phyloP scores from a whole-genome alignment of 2,797 vertebrate genomes.

The Malacoraja senta region DNA sequence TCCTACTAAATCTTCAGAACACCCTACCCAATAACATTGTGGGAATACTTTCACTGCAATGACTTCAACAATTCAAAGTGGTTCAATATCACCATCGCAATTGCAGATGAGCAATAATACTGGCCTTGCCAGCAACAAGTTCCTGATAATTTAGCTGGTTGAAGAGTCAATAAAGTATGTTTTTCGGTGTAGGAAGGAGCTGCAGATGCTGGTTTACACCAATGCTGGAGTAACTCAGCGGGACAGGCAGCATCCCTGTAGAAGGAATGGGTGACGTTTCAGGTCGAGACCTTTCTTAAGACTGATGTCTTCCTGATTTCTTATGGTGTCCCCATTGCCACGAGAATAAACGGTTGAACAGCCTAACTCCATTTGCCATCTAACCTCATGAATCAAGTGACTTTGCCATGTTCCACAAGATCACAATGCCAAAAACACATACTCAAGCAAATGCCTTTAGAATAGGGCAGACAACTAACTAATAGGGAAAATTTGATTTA shows the following conservation, averaged over 20 bases:
- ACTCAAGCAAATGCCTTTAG: not conserved
- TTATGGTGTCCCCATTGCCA: not conserved
- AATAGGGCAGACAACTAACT: not conserved
- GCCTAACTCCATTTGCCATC: not conserved
- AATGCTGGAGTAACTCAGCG: no score
- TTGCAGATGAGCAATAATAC: no score
- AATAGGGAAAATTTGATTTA: not conserved
- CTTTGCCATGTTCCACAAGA: not conserved
- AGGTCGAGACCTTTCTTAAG: no score
- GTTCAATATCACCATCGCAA: no score
- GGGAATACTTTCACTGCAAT: no score
- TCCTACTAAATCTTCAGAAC: no score
- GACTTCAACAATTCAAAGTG: no score
- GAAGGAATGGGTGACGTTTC: no score
- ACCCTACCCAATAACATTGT: no score
- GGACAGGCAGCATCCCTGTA: no score
- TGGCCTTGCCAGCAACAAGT: not conserved
- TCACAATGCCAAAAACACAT: not conserved
- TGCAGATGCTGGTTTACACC: no score
- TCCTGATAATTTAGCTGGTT: not conserved
- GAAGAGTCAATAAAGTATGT: not conserved
- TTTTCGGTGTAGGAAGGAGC: no score
- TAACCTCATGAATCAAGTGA: not conserved
- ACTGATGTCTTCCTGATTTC: not conserved
- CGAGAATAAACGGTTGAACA: not conserved